phyloP scores from a whole-genome alignment of 2,113 vertebrate genomes.

The Dromas ardeola region DNA sequence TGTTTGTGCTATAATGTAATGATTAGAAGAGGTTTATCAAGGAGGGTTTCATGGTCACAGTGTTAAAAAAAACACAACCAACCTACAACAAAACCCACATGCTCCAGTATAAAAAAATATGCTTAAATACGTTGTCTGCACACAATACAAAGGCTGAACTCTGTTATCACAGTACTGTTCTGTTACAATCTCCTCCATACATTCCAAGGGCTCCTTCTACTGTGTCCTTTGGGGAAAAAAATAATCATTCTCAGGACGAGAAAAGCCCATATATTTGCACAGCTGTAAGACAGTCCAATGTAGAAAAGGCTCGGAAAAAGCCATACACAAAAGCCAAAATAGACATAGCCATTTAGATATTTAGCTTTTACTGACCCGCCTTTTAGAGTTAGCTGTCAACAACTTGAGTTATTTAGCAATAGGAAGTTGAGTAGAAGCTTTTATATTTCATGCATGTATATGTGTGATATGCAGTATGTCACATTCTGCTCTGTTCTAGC shows the following conservation, averaged over 20 bases:
- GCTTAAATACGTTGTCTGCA: neutral
- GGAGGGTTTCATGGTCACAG: slow-evolving; percentile 27
- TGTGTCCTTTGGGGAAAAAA: neutral
- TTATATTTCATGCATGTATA: neutral
- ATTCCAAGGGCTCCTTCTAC: neutral
- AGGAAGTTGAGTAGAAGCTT: neutral
- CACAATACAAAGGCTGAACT: neutral
- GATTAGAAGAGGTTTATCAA: neutral
- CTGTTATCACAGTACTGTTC: neutral
- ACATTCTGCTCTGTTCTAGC: neutral
- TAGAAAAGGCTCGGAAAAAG: neutral
- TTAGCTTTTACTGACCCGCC: neutral
- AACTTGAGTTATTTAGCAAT: neutral
- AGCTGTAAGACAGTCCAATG: neutral
- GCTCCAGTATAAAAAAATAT: slow-evolving; percentile 29
- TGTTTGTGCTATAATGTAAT: neutral
- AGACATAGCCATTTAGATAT: neutral
- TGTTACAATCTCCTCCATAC: neutral
- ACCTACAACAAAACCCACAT: neutral
- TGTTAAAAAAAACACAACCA: neutral
- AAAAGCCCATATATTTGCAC: neutral
- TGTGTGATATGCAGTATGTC: neutral
- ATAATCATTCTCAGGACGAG: neutral
- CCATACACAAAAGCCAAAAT: neutral
- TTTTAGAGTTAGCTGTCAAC: neutral